Evolutionary conservation across 2,888 invertebrate species (phyloP).

Genomic region (Aproaerema taeniolella): DNA sequence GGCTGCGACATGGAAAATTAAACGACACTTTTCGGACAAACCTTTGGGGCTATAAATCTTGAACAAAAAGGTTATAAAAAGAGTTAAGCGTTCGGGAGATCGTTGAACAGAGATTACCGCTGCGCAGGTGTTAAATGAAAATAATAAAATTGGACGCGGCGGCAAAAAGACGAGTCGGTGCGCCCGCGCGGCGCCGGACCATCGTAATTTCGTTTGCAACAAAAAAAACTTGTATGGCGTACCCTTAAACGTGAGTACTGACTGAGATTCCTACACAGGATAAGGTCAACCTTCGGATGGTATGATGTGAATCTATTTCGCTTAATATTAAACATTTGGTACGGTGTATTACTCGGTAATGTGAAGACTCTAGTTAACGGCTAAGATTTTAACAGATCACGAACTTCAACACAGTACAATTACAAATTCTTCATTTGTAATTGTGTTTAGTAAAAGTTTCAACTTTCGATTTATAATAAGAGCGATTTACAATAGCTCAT

Average conservation of each 20-base stretch:
- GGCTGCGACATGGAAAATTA: constrained; percentile 63
- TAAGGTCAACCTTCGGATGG: no score
- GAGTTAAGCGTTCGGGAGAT: constrained; percentile 75
- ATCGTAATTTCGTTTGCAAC: constrained; percentile 39
- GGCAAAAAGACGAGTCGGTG: constrained; percentile 60
- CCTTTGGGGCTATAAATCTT: constrained; percentile 63
- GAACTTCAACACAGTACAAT: no score
- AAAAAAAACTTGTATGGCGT: constrained; percentile 53
- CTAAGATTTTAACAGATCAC: no score
- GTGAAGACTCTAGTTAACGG: no score
- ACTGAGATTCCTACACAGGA: no score
- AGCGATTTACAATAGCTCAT: no score
- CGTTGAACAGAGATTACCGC: constrained; percentile 70
- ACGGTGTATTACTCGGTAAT: no score
- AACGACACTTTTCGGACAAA: constrained; percentile 69
- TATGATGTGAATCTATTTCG: no score
- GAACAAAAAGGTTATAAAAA: constrained; percentile 65
- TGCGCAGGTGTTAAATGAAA: constrained; percentile 77
- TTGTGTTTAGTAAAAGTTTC: no score
- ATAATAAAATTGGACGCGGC: constrained; percentile 68
- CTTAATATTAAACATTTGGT: no score
- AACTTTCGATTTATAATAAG: no score
- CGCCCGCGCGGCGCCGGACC: constrained; percentile 70
- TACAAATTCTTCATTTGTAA: no score
- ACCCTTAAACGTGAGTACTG: constrained; percentile 39